Percentiles rank a stretch among this genome's conserved stretches.
Conservation (phyloP, 2,113 vertebrate genomes). For the Acrocephalus kingi region DNA sequence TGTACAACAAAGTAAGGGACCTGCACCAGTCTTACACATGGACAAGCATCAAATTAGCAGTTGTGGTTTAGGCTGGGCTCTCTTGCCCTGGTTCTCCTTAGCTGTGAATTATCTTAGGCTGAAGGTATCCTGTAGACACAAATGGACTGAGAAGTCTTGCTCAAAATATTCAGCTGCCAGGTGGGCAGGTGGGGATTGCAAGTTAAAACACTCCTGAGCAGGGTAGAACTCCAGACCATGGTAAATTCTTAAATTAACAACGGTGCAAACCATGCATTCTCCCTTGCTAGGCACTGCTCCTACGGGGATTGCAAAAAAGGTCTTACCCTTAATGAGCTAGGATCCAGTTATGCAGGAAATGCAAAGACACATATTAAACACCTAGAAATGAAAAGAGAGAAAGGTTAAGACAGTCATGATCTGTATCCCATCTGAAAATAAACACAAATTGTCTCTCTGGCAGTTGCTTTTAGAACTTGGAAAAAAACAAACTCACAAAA, state of each 20-base stretch:
- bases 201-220: not conserved
- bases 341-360: not conserved
- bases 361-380: not conserved
- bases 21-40: not conserved
- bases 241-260: not conserved
- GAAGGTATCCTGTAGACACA: not conserved
- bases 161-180: not conserved
- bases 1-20: not conserved
- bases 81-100: not conserved
- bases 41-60: not conserved
- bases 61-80: not conserved
- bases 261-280: not conserved
- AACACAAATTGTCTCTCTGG: not conserved
- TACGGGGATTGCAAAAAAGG: not conserved
- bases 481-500: not conserved
- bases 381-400: not conserved
- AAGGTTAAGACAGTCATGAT: not conserved
- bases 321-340: not conserved
- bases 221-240: not conserved
- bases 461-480: not conserved
- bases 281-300: not conserved
- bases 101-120: not conserved
- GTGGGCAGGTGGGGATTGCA: not conserved
- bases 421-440: not conserved
- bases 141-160: not conserved